Percentiles rank a stretch among this genome's conserved stretches.
Evolutionary conservation across 2,797 vertebrate species (phyloP).

Genomic region (Aldrovandia affinis): DNA sequence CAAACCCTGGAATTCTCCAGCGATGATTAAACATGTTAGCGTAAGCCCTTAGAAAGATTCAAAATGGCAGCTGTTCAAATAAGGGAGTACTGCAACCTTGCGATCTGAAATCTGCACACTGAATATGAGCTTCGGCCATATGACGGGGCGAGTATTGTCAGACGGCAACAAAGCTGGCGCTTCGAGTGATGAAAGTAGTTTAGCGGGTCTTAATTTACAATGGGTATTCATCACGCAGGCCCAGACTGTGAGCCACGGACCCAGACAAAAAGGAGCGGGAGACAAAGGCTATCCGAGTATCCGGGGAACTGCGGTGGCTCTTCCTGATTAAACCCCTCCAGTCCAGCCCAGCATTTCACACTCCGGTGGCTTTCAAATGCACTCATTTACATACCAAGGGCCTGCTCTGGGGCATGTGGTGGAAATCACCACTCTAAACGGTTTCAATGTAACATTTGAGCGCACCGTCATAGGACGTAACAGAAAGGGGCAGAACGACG

Average conservation of each 20-base stretch:
- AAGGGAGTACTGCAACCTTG: background rate
- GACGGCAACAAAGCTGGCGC: background rate
- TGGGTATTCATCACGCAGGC: slow-evolving; percentile 37
- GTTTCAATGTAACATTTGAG: background rate
- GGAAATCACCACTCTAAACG: background rate
- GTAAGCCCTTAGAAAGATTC: background rate
- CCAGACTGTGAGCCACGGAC: slow-evolving; percentile 27
- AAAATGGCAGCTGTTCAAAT: background rate
- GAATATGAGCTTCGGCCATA: background rate
- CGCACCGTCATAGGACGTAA: background rate
- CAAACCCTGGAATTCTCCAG: background rate
- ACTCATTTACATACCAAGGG: slow-evolving; percentile 22
- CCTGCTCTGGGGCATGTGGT: background rate
- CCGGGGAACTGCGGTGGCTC: slow-evolving; percentile 24
- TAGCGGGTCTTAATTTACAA: slow-evolving; percentile 20
- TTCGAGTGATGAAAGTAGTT: background rate
- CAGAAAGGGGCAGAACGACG: background rate
- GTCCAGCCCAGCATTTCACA: slow-evolving; percentile 37
- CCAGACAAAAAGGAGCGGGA: slow-evolving; percentile 21
- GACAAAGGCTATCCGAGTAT: slow-evolving; percentile 42
- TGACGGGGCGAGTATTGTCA: background rate
- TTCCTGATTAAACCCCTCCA: slow-evolving; percentile 41
- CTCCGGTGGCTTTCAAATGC: slow-evolving; percentile 30
- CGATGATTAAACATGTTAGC: background rate
- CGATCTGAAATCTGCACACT: background rate